Evolutionary conservation across 2,888 invertebrate genomes (phyloP), one percentile per base, ranked within the genome.

Genomic region (Seira sanloemensis): DNA sequence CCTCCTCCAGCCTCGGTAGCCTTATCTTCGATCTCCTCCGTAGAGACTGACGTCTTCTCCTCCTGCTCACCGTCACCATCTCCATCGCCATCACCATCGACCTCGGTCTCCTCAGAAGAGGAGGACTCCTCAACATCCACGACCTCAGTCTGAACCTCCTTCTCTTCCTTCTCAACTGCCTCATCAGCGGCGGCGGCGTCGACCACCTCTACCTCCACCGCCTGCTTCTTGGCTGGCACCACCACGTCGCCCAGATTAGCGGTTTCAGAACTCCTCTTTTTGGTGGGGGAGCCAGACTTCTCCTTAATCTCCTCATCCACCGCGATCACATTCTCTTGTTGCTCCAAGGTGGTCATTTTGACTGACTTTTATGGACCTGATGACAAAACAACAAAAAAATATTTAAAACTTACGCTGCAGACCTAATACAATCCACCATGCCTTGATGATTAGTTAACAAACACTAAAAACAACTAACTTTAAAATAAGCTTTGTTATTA

Each of bases 301-400:
- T 12, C 75, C 9, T 2, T 0, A n/a, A 19, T 25, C 19, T 62
- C 65, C 65, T 65, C 75, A 0, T 62, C 37, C 19, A 18, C 65
- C 4, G 62, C 23, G 1, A 62, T 75, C 16, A 25, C 27, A 4
- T 26, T 58, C 7, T n/a, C 24, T 1, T n/a, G 54, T 1, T 58
- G n/a, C 37, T 75, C 75, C 1, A 75, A 26, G 21, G 23, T 62
- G 12, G 75, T 65, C 75, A 75, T 75, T 24, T 25, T 74, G n/a
- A 37, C 37, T 7, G 12, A 37, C 37, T 37, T 37, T 37, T 37
- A 12, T 12, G 37, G 5, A 37, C 4, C 37, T 37, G 37, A 37
- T 7, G 12, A 37, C 4, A 7, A 37, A 37, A 37, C 37, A 37
- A 37, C n/a, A n/a, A n/a, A n/a, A n/a, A n/a, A n/a, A n/a, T n/a